Evolutionary conservation across 1,140 invertebrate genomes (phyloP), one percentile per base, ranked within the genome.

Genomic region (Eumaeus atala): DNA sequence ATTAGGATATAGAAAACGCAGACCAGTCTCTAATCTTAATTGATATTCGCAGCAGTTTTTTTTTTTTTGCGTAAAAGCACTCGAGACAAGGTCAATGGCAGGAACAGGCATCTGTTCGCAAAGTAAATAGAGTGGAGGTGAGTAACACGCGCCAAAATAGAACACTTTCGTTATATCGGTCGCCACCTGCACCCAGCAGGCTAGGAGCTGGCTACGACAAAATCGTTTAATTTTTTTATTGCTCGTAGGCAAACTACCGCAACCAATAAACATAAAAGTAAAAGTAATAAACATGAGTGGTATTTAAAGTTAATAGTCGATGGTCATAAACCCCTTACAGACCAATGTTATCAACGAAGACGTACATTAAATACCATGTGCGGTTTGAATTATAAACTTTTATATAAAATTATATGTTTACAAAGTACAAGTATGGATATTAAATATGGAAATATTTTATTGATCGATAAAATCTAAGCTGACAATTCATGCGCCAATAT

Each of bases 81-180:
- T 64, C 60, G 66, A 72, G 66, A 70, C 77, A 80, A 82, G 81
- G 77, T 84, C 81, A 84, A 82, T 82, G 78, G 78, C 75, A 80
- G 67, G 55, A 67, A 63, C 64, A 64, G 63, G 60, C 74, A 71
- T 82, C 74, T 81, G 80, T 67, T 79, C 66, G 64, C 61, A 66
- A 64, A 76, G 68, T 78, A 73, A 73, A 77, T 70, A 74, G 65
- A 76, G 62, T 67, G 59, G 53, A 62, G 67, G 68, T 84, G 81
- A 82, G 78, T 80, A 84, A 84, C 73, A 58, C 56, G 62, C 33
- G 18, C 63, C 21, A 58, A 84, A 81, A 78, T 83, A 81, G 79
- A 84, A 75, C 76, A 81, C 78, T 81, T 78, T 80, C 76, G 58
- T 59, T 65, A 56, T 65, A 58, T 65, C 54, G 70, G 62, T n/a